These are phyloP conservation scores for Peromyscus eremicus DNA, from an alignment of 2,797 vertebrate species.

Conservation along the genomic window DNA sequence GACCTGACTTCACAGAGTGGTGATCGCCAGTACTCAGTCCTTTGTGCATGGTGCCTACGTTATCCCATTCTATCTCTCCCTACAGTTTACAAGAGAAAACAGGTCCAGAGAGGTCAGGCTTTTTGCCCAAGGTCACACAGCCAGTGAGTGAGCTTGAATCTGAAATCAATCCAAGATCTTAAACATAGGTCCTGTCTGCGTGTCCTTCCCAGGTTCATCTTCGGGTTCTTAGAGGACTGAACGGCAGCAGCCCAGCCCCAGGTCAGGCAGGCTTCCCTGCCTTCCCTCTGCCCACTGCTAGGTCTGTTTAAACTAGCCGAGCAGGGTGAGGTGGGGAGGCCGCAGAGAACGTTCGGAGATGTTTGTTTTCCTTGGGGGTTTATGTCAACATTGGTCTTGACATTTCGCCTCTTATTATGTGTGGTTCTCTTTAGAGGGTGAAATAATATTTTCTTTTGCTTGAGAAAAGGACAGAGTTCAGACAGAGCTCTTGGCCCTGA, in stretches of 20 bases:
- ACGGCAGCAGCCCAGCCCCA: neutral
- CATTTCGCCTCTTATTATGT: slow-evolving; percentile 92
- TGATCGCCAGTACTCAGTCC: too few relatives aligned
- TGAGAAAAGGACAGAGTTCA: slow-evolving; percentile 91
- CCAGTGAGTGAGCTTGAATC: neutral
- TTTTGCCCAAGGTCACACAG: slow-evolving; percentile 64
- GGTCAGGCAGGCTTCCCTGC: slow-evolving; percentile 24
- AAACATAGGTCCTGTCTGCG: neutral
- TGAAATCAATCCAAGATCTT: neutral
- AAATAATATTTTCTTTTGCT: slow-evolving; percentile 93
- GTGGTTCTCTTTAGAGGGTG: slow-evolving; percentile 91
- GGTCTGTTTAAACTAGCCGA: slow-evolving; percentile 88
- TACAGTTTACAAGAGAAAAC: neutral
- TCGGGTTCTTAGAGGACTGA: neutral
- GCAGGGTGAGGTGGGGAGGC: slow-evolving; percentile 87
- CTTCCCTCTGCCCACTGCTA: slow-evolving; percentile 77
- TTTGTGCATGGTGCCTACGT: neutral
- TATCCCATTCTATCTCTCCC: neutral
- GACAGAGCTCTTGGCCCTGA: slow-evolving; percentile 87
- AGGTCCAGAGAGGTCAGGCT: slow-evolving; percentile 63
- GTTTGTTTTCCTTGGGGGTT: slow-evolving; percentile 92
- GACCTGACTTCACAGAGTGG: neutral
- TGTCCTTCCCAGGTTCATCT: neutral
- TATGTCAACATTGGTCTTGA: slow-evolving; percentile 91
- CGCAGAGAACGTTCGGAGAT: slow-evolving; percentile 88